Conservation (phyloP, 1,140 invertebrate genomes). For the Drosophila murphyi region DNA sequence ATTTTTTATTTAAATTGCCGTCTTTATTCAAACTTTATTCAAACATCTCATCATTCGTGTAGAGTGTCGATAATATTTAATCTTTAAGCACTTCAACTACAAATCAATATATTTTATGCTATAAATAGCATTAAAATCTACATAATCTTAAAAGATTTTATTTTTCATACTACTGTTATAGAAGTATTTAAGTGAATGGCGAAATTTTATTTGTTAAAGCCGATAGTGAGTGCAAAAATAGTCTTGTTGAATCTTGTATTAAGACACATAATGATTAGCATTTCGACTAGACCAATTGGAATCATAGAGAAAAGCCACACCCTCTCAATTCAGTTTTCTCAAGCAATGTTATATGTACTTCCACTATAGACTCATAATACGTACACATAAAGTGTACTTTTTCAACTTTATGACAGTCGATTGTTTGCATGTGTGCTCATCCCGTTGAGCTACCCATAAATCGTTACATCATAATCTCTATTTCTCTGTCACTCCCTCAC, state of each 20-base stretch:
- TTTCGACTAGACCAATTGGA: not conserved
- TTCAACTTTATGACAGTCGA: conserved; percentile 42
- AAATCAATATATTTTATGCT: too few species aligned
- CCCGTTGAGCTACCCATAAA: conserved; percentile 52
- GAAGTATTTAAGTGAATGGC: not conserved
- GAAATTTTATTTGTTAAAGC: too few species aligned
- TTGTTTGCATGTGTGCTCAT: conserved; percentile 56
- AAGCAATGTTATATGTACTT: not conserved
- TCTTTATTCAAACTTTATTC: not conserved
- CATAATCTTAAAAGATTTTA: not conserved
- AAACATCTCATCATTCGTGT: not conserved
- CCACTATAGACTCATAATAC: conserved; percentile 10
- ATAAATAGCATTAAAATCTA: too few species aligned
- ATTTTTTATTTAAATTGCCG: not conserved
- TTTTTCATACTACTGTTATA: not conserved
- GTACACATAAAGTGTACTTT: conserved; percentile 44
- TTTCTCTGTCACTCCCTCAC: not conserved
- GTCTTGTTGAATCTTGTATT: not conserved
- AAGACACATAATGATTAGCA: not conserved
- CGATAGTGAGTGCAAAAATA: not conserved
- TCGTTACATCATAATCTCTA: conserved; percentile 63
- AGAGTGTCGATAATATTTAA: too few species aligned
- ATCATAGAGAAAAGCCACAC: not conserved
- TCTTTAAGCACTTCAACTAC: too few species aligned
- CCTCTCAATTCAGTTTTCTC: not conserved